Percentiles rank a stretch among this genome's conserved stretches.
Conservation (phyloP, 2,113 vertebrate species). For the Cranoglanis bouderius region DNA sequence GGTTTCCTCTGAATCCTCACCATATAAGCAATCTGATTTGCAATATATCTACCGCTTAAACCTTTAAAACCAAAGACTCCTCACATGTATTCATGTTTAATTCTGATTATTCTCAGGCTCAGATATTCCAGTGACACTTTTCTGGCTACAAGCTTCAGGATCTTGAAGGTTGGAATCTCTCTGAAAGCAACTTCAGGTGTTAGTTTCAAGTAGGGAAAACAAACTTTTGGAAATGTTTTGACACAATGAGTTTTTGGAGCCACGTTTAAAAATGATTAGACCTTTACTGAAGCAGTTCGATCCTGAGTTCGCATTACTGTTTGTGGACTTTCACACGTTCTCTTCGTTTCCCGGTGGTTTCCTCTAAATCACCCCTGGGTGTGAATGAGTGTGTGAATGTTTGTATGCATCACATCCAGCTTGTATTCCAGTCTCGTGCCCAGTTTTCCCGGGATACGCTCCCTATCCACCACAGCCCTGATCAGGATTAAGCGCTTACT, state of each 20-base stretch:
- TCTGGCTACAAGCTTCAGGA: not conserved
- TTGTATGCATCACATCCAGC: not conserved
- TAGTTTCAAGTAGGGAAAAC: no score
- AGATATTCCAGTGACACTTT: not conserved
- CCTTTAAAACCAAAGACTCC: not conserved
- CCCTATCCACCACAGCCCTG: no score
- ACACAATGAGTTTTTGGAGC: not conserved
- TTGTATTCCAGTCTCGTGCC: not conserved
- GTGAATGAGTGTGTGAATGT: not conserved
- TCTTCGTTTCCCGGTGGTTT: not conserved
- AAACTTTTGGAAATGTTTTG: not conserved
- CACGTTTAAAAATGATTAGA: not conserved
- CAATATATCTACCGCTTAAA: not conserved
- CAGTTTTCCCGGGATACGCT: no score
- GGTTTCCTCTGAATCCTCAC: not conserved
- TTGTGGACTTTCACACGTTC: not conserved
- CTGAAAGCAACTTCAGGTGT: not conserved
- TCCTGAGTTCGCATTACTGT: not conserved
- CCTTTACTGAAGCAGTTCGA: not conserved
- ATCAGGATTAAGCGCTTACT: no score
- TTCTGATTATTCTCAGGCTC: not conserved
- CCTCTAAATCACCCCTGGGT: not conserved
- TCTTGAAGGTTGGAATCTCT: not conserved
- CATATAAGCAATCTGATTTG: not conserved
- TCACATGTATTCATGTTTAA: not conserved